Conservation (phyloP, 2,113 vertebrate species). For the Chloropsis hardwickii region DNA sequence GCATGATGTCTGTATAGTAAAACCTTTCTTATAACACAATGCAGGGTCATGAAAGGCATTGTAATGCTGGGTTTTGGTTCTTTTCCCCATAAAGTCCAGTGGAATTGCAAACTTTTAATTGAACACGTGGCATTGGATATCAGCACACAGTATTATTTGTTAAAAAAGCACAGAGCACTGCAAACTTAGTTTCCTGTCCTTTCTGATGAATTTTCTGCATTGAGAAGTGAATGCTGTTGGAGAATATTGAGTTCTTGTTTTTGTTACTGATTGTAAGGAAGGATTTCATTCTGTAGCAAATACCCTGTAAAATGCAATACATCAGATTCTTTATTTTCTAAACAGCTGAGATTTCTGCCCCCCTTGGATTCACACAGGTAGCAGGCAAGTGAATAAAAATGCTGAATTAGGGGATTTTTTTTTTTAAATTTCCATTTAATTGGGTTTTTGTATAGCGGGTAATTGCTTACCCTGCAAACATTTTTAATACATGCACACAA, state of each 20-base stretch:
- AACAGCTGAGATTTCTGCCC: background rate
- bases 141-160: background rate
- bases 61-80: background rate
- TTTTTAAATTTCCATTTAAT: background rate
- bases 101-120: background rate
- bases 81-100: background rate
- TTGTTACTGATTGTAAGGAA: background rate
- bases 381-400: background rate
- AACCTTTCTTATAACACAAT: background rate
- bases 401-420: background rate
- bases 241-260: background rate
- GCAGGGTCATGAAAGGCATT: background rate
- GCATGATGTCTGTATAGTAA: background rate
- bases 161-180: background rate
- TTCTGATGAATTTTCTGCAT: background rate
- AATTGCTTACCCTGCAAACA: background rate
- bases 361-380: conserved; percentile 18
- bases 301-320: background rate
- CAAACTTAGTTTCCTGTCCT: background rate
- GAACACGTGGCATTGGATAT: background rate
- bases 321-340: background rate
- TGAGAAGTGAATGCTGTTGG: background rate
- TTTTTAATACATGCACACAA: background rate
- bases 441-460: background rate
- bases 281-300: background rate